A percentile compares a stretch with the other conserved stretches of the same genome.
Conservation (phyloP, 1,140 invertebrate genomes). For the Spodoptera frugiperda region DNA sequence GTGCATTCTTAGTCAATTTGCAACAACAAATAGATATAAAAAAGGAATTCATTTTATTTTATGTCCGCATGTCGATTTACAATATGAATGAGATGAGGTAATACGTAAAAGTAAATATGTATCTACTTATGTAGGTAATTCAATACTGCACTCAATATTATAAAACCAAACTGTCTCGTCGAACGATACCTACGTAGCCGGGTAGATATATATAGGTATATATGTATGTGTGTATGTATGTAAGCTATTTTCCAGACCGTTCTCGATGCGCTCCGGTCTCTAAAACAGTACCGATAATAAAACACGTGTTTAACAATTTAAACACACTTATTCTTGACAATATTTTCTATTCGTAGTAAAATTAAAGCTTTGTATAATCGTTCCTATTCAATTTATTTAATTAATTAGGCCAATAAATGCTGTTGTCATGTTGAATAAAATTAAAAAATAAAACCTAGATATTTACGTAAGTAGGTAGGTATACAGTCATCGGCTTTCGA, state of each 20-base stretch:
- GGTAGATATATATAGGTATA: neutral
- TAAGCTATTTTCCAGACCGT: constrained; percentile 3
- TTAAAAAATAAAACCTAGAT: too few species aligned
- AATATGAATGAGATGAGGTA: constrained; percentile 20
- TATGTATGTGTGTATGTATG: neutral
- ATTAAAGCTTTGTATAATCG: neutral
- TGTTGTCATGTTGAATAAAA: neutral
- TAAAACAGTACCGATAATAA: neutral
- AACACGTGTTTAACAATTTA: constrained; percentile 1
- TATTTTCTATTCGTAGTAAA: neutral
- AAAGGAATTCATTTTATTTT: too few species aligned
- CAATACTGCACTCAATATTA: constrained; percentile 11
- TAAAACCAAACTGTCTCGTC: neutral
- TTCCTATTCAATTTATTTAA: too few species aligned
- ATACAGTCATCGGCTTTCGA: too few species aligned
- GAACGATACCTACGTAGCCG: too few species aligned
- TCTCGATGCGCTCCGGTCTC: neutral
- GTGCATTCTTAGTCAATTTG: neutral
- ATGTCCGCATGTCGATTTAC: neutral
- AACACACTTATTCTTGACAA: too few species aligned
- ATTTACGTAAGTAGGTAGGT: too few species aligned
- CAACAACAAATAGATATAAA: neutral
- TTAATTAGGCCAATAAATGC: neutral
- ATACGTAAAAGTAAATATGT: neutral
- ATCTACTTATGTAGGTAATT: neutral